Conservation (phyloP, 2,797 vertebrate genomes). For the Sebastes paucispinis region DNA sequence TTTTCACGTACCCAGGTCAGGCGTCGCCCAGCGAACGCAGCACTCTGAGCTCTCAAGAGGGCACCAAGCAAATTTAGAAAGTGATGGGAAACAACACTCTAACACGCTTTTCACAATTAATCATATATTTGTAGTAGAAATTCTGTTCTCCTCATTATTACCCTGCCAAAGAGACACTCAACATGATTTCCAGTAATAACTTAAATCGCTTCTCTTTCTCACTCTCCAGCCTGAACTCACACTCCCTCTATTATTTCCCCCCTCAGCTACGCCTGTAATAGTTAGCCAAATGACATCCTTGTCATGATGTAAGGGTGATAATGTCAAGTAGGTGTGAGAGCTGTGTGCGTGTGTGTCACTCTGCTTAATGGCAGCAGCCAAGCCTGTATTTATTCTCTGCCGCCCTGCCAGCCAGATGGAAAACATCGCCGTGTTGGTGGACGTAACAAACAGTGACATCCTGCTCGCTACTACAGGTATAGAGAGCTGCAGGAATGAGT, state of each 20-base stretch:
- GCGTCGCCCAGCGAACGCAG: neutral
- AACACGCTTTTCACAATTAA: conserved; percentile 22
- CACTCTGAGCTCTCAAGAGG: conserved; percentile 25
- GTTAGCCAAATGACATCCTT: conserved; percentile 72
- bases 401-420: conserved; percentile 50
- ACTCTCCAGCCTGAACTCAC: conserved; percentile 42
- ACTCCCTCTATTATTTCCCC: conserved; percentile 45
- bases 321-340: conserved; percentile 73
- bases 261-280: conserved; percentile 54
- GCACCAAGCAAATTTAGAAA: conserved; percentile 36
- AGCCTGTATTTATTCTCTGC: conserved; percentile 60
- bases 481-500: too few relatives aligned
- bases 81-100: conserved; percentile 29
- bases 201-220: conserved; percentile 43
- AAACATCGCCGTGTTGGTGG: conserved; percentile 30
- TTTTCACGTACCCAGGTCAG: conserved; percentile 25
- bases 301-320: conserved; percentile 67
- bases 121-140: conserved; percentile 42
- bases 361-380: conserved; percentile 58
- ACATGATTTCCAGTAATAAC: conserved; percentile 50
- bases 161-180: conserved; percentile 34
- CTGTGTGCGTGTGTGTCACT: conserved; percentile 41
- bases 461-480: conserved; percentile 27
- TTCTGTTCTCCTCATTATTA: conserved; percentile 29
- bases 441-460: conserved; percentile 57